Percentiles rank a stretch among this genome's conserved stretches.
phyloP scores from a whole-genome alignment of 2,113 vertebrate genomes.

The Lathamus discolor region DNA sequence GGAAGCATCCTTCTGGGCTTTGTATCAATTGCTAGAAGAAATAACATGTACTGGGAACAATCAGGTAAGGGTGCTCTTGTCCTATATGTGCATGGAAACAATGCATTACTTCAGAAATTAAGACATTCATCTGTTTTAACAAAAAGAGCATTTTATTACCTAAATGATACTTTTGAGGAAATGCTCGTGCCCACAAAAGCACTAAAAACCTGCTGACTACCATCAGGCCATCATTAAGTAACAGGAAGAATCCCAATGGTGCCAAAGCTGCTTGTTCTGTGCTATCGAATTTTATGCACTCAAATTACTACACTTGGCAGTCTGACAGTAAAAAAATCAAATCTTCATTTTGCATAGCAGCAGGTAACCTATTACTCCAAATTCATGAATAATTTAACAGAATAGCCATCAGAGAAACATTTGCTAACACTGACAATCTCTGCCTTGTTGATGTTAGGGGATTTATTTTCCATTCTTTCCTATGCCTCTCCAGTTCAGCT shows the following conservation, averaged over 20 bases:
- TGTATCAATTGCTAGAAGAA: not conserved
- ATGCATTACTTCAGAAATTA: not conserved
- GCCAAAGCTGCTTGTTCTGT: not conserved
- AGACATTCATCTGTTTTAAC: not conserved
- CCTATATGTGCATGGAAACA: not conserved
- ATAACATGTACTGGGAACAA: rapidly evolving
- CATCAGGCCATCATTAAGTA: not conserved
- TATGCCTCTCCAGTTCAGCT: not conserved
- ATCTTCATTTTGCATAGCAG: not conserved
- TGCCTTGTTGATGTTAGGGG: not conserved
- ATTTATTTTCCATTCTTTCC: slow-evolving; percentile 11
- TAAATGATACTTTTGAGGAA: not conserved
- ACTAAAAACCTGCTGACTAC: not conserved
- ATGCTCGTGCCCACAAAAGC: not conserved
- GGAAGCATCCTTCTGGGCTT: not conserved
- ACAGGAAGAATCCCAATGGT: not conserved
- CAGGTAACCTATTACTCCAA: not conserved
- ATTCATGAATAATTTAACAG: not conserved
- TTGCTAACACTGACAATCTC: not conserved
- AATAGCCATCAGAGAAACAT: not conserved
- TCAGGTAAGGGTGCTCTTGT: not conserved
- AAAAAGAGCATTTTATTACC: not conserved
- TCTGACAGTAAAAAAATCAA: not conserved
- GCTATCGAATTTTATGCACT: not conserved
- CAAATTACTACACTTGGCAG: not conserved